These are phyloP conservation scores for Camelus dromedarius DNA, from an alignment of 2,113 vertebrate species.

Conservation along the genomic window DNA sequence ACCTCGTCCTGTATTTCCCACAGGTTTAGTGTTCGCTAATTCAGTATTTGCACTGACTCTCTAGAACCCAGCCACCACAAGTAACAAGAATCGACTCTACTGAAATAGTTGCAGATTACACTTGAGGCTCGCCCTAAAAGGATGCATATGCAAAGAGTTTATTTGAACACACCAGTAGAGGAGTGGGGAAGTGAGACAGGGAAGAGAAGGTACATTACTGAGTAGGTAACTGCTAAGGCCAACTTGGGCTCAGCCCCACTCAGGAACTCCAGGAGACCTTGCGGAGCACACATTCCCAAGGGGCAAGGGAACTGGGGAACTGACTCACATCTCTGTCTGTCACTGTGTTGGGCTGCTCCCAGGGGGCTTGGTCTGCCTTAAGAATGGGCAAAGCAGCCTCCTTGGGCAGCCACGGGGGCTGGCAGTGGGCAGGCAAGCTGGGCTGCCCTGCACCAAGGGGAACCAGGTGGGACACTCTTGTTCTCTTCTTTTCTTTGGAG, in stretches of 20 bases:
- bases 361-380: fast-evolving
- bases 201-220: background rate
- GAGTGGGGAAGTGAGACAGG: background rate
- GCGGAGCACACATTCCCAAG: background rate
- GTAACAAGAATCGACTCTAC: background rate
- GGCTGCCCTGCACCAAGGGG: background rate
- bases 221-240: background rate
- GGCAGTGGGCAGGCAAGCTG: background rate
- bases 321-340: background rate
- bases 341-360: background rate
- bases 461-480: background rate
- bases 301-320: background rate
- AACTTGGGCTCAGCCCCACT: background rate
- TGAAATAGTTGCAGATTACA: background rate
- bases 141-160: background rate
- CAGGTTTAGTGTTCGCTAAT: background rate
- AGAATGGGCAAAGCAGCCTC: background rate
- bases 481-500: background rate
- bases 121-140: background rate
- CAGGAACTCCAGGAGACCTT: background rate
- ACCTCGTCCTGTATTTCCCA: background rate
- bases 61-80: background rate
- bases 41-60: background rate
- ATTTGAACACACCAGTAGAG: background rate
- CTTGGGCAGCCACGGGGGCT: background rate